Percentiles rank a stretch among this genome's conserved stretches.
phyloP scores from a whole-genome alignment of 1,140 invertebrate species.

The Schlechtendalia chinensis region DNA sequence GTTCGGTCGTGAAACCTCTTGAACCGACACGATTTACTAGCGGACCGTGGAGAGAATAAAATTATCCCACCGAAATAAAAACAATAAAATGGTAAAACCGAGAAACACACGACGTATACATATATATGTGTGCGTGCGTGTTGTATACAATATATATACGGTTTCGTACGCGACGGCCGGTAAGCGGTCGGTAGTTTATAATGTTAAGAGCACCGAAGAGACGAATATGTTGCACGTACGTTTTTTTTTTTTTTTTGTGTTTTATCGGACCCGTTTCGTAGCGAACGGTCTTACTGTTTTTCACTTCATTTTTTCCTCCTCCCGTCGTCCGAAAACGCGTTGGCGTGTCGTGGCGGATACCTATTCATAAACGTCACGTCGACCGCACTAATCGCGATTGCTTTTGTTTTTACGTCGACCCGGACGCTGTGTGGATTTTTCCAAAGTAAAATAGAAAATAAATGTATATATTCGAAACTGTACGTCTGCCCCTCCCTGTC shows the following conservation, averaged over 20 bases:
- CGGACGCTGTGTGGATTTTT: too few species aligned
- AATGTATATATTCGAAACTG: too few species aligned
- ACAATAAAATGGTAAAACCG: slow-evolving; percentile 45
- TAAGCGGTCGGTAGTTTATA: background rate
- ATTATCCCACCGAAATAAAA: slow-evolving; percentile 46
- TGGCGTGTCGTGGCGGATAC: too few species aligned
- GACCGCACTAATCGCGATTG: too few species aligned
- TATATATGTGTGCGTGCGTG: background rate
- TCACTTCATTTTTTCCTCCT: background rate
- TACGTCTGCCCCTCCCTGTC: too few species aligned
- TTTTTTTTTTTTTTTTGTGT: background rate
- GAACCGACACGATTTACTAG: slow-evolving; percentile 49
- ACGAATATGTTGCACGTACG: background rate
- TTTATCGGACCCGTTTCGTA: background rate
- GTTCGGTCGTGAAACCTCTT: slow-evolving; percentile 38
- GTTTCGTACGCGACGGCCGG: background rate
- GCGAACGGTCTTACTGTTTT: background rate
- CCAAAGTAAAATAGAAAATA: too few species aligned
- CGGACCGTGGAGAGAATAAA: slow-evolving; percentile 45
- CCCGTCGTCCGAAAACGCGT: background rate
- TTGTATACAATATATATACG: background rate
- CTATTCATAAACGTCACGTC: too few species aligned
- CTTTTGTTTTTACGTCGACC: too few species aligned
- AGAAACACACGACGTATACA: background rate
- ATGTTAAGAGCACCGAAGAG: background rate